Conservation (phyloP, 2,888 invertebrate genomes). For the Ophraella communa region DNA sequence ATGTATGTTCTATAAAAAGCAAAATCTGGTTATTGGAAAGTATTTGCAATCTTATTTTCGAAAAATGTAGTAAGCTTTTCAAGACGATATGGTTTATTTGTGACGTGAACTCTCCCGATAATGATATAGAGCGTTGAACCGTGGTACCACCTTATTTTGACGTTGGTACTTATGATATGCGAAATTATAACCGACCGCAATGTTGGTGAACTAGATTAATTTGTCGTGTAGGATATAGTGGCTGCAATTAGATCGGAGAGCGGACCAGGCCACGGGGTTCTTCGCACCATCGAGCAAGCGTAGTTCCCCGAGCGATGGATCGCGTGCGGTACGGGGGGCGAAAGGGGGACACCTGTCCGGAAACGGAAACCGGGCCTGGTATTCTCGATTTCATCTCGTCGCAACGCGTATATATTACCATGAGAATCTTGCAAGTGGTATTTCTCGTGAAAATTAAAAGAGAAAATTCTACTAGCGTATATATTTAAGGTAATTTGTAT, state of each 20-base stretch:
- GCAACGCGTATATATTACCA: neutral
- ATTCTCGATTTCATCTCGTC: conserved; percentile 14
- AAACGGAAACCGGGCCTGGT: conserved; percentile 59
- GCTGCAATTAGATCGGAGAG: conserved; percentile 37
- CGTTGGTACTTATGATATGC: conserved; percentile 17
- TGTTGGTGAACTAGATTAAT: conserved; percentile 6
- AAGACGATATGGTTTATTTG: no score
- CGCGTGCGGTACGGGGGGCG: conserved; percentile 45
- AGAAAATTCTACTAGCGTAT: neutral
- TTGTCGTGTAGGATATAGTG: conserved; percentile 3
- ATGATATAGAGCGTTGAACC: conserved; percentile 1
- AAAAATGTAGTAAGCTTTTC: no score
- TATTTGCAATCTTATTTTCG: no score
- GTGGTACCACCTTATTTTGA: neutral
- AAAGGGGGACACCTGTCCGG: conserved; percentile 59
- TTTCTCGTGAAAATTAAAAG: no score
- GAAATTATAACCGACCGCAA: conserved; percentile 27
- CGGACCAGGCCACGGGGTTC: conserved; percentile 53
- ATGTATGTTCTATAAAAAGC: no score
- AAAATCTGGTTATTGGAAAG: no score
- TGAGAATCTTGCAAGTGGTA: neutral
- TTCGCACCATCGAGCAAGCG: conserved; percentile 59
- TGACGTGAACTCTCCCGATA: no score
- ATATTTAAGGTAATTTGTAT: neutral
- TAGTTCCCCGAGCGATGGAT: conserved; percentile 52